Evolutionary conservation across 2,888 invertebrate species (phyloP).

Genomic region (Synanthedon myopaeformis): DNA sequence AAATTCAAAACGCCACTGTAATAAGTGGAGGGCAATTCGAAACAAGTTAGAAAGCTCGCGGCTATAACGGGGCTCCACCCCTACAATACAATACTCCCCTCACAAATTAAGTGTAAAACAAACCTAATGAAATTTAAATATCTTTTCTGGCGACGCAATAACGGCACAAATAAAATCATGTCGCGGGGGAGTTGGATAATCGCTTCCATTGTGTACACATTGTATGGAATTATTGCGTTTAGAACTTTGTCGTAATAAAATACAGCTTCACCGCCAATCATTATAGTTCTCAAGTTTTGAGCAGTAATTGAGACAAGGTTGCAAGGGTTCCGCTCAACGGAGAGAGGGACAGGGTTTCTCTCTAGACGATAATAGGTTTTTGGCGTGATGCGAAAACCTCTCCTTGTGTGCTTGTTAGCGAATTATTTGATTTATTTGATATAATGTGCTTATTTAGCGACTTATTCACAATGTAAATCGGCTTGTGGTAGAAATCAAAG

Average conservation of each 20-base stretch:
- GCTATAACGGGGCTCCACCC: slow-evolving; percentile 56
- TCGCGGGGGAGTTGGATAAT: slow-evolving; percentile 63
- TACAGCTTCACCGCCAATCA: slow-evolving; percentile 8
- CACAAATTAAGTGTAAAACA: slow-evolving; percentile 71
- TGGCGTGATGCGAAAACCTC: slow-evolving; percentile 58
- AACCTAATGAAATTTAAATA: slow-evolving; percentile 72
- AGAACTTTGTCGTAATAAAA: slow-evolving; percentile 40
- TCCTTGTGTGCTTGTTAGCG: slow-evolving; percentile 65
- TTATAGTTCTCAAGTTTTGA: slow-evolving; percentile 8
- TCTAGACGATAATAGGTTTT: slow-evolving; percentile 60
- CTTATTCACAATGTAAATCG: slow-evolving; percentile 29
- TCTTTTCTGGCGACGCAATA: slow-evolving; percentile 63
- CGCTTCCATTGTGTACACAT: slow-evolving; percentile 63
- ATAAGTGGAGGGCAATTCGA: slow-evolving; percentile 46
- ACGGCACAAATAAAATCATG: slow-evolving; percentile 69
- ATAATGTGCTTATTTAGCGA: slow-evolving; percentile 49
- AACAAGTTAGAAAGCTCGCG: slow-evolving; percentile 42
- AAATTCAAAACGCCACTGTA: slow-evolving; percentile 58
- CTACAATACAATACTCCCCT: slow-evolving; percentile 52
- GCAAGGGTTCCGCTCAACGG: slow-evolving; percentile 29
- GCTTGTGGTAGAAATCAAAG: background rate
- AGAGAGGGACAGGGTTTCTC: slow-evolving; percentile 56
- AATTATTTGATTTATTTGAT: slow-evolving; percentile 36
- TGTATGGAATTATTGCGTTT: slow-evolving; percentile 45
- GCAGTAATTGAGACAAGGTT: slow-evolving; percentile 43